Base-by-base conservation (phyloP, 2,888 invertebrate genomes). In the Octonoba sinensis region DNA sequence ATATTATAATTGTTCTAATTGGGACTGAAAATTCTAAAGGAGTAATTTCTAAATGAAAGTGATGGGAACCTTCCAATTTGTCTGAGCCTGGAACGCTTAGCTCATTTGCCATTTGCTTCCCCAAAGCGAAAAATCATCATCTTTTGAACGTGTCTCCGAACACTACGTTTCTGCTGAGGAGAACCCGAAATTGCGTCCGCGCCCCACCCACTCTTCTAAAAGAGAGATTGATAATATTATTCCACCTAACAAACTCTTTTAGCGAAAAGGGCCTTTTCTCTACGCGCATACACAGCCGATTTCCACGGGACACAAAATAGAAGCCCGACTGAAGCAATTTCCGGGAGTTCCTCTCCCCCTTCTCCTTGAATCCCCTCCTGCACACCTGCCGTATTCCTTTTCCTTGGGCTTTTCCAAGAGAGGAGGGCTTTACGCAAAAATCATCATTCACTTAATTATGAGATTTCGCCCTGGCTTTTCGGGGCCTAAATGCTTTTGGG, bases 381-480 rank as follows among this genome's bases (percentile, higher is more conserved):
- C 54, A 11, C 47, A 36, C 47, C 18, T 62, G 6, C 46, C 47
- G 44, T 22, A 44, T 49, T 70, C 77, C 77, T 71, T 70, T 46
- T 70, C 66, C 71, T 72, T 72, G 65, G 36, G 12, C 51, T 75
- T 24, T 46, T 56, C 51, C 27, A 44, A 59, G 70, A 70, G 76
- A 59, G 49, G 36, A 36, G 47, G 18, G 71, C 44, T 54, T 59
- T 59, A 69, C 71, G 78, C 73, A 81, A 81, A 81, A 81, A 81
- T 81, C 79, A 81, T 81, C 73, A 73, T 81, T 81, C 79, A 81
- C 67, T 73, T 81, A 73, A 81, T 81, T 81, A 81, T 73, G 79
- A 67, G 79, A 79, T 49, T 72, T 71, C 72, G 65, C 66, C 54
- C 71, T 15, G 18, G 36, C 20, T 59, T 22, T 54, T 13, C 12